Evolutionary conservation across 2,888 invertebrate genomes (phyloP), one percentile per base, ranked within the genome.

Genomic region (Iphiclides podalirius): DNA sequence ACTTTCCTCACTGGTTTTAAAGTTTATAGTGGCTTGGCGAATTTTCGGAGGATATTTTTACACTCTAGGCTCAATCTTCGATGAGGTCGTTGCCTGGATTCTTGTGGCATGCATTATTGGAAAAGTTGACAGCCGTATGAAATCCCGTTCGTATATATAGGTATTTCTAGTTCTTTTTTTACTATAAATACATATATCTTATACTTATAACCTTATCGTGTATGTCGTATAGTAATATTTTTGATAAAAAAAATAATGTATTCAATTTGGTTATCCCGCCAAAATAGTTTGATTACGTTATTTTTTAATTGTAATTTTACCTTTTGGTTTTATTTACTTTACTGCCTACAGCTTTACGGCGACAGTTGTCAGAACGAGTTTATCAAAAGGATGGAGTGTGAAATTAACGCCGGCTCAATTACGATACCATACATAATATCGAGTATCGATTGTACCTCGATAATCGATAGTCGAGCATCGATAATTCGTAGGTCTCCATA

Each of bases 61-160:
- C 55, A 55, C 58, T 52, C 58, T 61, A 60, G 59, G 57, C 63
- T 60, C 59, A 61, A 45, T 55, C 56, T 47, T 44, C 50, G 52
- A 51, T 55, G 61, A 63, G 66, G 67, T 69, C 66, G 61, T 56
- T 65, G 64, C 53, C 60, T 61, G 66, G 58, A 61, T 63, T 61
- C 61, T 59, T 52, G 59, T 59, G 58, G 61, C 53, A 61, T 61
- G 59, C 59, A 60, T 61, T 67, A 61, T 59, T 59, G 56, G 61
- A 60, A 61, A 57, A 62, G 62, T 52, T 65, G 70, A 70, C 71
- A 69, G 57, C 61, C 70, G 67, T 69, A 66, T 52, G 58, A 55
- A 64, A 64, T 66, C 54, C 55, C 53, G 55, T 55, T 60, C 58
- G 59, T 53, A 53, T 47, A 59, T n/a, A n/a, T n/a, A n/a, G n/a